Conservation (phyloP, 2,113 vertebrate genomes). For the Acanthochromis polyacanthus region DNA sequence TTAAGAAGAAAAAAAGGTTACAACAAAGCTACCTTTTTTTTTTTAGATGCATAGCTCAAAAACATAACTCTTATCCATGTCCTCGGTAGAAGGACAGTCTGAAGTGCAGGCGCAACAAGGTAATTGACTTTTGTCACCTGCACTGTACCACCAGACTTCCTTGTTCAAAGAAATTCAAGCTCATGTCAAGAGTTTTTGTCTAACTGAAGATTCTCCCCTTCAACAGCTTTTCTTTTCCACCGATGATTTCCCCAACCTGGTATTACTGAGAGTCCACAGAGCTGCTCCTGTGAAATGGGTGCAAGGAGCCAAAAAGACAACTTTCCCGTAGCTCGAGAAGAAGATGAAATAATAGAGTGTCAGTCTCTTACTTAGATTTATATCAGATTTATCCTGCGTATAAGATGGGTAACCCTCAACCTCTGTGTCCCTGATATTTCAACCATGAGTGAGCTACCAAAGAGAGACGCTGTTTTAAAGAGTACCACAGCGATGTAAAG, state of each 20-base stretch:
- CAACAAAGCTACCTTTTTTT: not conserved
- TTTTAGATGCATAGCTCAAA: not conserved
- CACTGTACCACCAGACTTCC: not conserved
- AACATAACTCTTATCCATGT: not conserved
- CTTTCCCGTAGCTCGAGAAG: slow-evolving; percentile 6
- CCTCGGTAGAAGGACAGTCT: not conserved
- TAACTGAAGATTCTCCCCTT: slow-evolving; percentile 3
- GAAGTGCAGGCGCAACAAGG: not conserved
- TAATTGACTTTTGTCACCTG: slow-evolving; percentile 2
- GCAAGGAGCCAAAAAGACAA: slow-evolving; percentile 7
- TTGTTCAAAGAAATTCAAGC: slow-evolving; percentile 17
- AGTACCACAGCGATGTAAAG: slow-evolving; percentile 65
- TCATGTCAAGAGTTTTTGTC: not conserved
- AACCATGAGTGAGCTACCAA: slow-evolving; percentile 60
- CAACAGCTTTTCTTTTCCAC: slow-evolving; percentile 3
- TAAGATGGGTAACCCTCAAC: slow-evolving; percentile 59
- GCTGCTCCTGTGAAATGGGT: not conserved
- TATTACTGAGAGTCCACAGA: slow-evolving; percentile 1
- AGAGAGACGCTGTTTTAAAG: slow-evolving; percentile 68
- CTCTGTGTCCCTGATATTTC: slow-evolving; percentile 51
- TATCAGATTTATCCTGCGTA: slow-evolving; percentile 57
- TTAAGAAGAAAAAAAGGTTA: not conserved
- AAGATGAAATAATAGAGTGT: slow-evolving; percentile 40
- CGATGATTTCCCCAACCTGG: slow-evolving; percentile 20
- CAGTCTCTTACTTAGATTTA: slow-evolving; percentile 38